These are phyloP conservation scores for Melanocharis versteri DNA, from an alignment of 2,113 vertebrate genomes.

Conservation along the genomic window DNA sequence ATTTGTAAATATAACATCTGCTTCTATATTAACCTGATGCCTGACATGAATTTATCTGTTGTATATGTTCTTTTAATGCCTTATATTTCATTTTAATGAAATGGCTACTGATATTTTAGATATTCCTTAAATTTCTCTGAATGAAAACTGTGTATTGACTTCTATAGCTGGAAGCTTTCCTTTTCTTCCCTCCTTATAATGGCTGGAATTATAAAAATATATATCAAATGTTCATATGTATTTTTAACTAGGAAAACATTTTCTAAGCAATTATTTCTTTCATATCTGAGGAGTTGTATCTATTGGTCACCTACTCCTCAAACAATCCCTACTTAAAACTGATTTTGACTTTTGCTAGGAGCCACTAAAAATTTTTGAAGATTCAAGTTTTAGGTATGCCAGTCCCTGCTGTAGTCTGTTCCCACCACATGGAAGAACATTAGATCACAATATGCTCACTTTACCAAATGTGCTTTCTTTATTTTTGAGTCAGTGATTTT, in stretches of 20 bases:
- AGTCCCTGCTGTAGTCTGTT: background rate
- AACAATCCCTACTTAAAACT: background rate
- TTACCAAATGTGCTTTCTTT: background rate
- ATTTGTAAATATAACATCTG: background rate
- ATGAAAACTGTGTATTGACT: background rate
- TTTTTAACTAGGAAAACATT: background rate
- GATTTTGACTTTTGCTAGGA: background rate
- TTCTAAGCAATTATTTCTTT: background rate
- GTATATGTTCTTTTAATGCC: background rate
- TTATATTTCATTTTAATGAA: background rate
- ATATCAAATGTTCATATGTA: background rate
- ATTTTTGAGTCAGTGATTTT: background rate
- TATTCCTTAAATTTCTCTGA: background rate
- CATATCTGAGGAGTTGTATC: background rate
- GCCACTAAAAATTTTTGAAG: background rate
- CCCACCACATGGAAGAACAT: background rate
- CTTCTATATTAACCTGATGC: background rate
- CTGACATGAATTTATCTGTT: background rate
- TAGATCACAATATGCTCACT: background rate
- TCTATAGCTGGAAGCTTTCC: background rate
- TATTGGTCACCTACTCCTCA: background rate
- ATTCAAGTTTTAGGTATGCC: background rate
- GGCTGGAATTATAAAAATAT: background rate
- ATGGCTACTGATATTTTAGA: background rate
- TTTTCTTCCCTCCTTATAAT: background rate